Evolutionary conservation across 2,113 vertebrate species (phyloP).

Genomic region (Psophia crepitans): DNA sequence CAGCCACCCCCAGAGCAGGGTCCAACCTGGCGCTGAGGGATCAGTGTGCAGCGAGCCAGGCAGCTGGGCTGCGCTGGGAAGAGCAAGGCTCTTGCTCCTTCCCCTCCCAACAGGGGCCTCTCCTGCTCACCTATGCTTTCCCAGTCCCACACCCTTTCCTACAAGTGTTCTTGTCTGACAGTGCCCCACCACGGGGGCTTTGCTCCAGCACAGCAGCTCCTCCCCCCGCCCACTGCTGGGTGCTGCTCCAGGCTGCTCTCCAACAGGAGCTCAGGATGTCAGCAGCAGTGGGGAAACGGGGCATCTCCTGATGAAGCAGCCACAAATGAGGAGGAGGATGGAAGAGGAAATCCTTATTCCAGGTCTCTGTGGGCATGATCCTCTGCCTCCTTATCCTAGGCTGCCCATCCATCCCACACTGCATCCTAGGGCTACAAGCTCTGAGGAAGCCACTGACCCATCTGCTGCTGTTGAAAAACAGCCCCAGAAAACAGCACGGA

Average conservation of each 20-base stretch:
- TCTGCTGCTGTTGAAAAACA: not conserved
- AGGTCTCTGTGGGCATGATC: not conserved
- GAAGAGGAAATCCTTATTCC: not conserved
- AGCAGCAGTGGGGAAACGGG: not conserved
- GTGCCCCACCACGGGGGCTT: not conserved
- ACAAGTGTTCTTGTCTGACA: not conserved
- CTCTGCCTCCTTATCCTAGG: not conserved
- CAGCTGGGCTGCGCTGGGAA: not conserved
- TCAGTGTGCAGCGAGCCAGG: not conserved
- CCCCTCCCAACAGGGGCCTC: not conserved
- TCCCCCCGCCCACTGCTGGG: not conserved
- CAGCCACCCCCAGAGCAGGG: not conserved
- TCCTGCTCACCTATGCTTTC: rapidly evolving
- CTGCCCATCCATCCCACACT: not conserved
- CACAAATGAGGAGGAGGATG: not conserved
- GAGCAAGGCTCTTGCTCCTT: not conserved
- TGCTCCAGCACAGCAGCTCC: not conserved
- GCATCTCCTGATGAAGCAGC: not conserved
- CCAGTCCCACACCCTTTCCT: not conserved
- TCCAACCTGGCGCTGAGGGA: not conserved
- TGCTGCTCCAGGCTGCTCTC: not conserved
- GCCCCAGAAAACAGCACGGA: not conserved
- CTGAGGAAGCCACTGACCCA: not conserved
- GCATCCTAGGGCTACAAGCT: not conserved
- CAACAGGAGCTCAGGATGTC: not conserved